These are phyloP conservation scores for Hyposoter dolosus DNA, from an alignment of 2,888 invertebrate species.

Conservation along the genomic window DNA sequence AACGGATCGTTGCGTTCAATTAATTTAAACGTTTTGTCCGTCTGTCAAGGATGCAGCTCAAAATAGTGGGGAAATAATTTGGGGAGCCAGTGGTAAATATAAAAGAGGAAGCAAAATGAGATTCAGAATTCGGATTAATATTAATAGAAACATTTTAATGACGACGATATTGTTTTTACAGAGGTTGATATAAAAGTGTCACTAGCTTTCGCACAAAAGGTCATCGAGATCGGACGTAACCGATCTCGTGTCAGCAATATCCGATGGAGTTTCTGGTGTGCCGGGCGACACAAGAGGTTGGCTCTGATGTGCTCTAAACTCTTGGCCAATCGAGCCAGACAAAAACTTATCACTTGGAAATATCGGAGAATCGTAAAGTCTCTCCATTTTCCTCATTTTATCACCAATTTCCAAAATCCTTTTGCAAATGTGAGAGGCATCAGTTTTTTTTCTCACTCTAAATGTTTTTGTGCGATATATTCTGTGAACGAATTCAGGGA, in stretches of 20 bases:
- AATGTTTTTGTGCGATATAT: constrained; percentile 56
- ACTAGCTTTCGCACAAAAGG: constrained; percentile 75
- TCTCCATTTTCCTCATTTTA: constrained; percentile 66
- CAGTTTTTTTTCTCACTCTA: constrained; percentile 60
- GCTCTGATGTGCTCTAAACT: constrained; percentile 62
- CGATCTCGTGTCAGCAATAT: constrained; percentile 67
- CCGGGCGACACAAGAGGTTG: constrained; percentile 69
- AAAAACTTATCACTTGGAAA: constrained; percentile 58
- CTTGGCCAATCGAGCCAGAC: constrained; percentile 43
- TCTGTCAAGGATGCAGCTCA: no score
- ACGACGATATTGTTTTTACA: constrained; percentile 15
- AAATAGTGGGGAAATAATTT: not conserved
- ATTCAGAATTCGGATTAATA: not conserved
- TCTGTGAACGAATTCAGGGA: constrained; percentile 59
- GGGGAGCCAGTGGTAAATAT: not conserved
- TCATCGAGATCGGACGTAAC: constrained; percentile 73
- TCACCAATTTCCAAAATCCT: constrained; percentile 44
- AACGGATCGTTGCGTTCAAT: no score
- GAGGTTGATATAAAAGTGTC: constrained; percentile 36
- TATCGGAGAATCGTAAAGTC: constrained; percentile 58
- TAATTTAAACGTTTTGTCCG: no score
- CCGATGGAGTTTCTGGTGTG: constrained; percentile 71
- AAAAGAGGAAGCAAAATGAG: not conserved
- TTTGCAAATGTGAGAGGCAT: constrained; percentile 27
- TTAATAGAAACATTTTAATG: not conserved